Base-by-base conservation (phyloP, 1,140 invertebrate genomes). In the Drosophila funebris region DNA sequence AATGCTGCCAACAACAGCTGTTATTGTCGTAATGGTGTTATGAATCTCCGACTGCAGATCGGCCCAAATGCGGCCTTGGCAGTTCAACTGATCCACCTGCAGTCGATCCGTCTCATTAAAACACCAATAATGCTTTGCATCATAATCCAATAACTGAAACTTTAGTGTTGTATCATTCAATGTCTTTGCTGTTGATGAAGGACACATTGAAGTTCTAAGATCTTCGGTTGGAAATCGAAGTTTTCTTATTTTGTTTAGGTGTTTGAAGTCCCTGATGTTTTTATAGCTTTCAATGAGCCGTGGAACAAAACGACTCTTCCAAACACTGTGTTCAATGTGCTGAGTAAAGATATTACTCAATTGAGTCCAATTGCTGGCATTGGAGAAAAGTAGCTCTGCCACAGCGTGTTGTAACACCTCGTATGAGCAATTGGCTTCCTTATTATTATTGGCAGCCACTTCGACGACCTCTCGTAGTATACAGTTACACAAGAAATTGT, bases 401-500 rank as follows among this genome's bases (percentile, higher is more conserved):
- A 14, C 43, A 1, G n/a, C 11, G 5, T 58, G 13, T 4, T 74
- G 14, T 0, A 81, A 9, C 2, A 73, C 27, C 1, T 80, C 70
- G 58, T 73, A 67, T 1, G 75, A 62, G 43, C 90, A 91, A 6
- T 85, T 73, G 4, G 76, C 75, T 8, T 81, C 48, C 20, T 81
- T 83, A 22, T 90, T 91, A 39, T 91, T 91, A 0, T 44, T 27
- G 1, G 84, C 79, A 0, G 92, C 92, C 8, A 92, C 63, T 14
- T 93, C 92, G 14, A 92, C 92, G 0, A 94, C 80, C 8, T 93
- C 90, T 58, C 92, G 90, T 0, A 92, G 53, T 4, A 92, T 60
- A 61, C 93, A 93, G 61, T 93, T 93, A 58, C 94, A 95, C 0
- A 94, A 76, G 6, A 94, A 92, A 14, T 92, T 91, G 71, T 94